These are phyloP conservation scores for Zapus hudsonius DNA, from an alignment of 2,113 vertebrate species.

Conservation along the genomic window DNA sequence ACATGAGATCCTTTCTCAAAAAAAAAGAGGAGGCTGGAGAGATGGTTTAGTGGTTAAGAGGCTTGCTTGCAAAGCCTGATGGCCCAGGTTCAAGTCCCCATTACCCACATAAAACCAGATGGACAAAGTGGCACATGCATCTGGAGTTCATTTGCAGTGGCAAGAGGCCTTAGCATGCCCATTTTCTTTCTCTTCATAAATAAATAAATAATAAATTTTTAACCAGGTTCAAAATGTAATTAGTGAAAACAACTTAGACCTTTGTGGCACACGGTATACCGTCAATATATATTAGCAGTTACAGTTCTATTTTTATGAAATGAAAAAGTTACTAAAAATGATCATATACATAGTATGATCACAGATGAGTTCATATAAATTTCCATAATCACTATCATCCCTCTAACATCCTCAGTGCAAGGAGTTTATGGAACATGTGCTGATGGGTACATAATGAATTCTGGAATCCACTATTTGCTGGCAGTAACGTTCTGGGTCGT, in stretches of 20 bases:
- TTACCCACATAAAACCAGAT: too few relatives aligned
- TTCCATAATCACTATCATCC: neutral
- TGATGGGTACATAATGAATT: neutral
- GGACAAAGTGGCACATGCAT: too few relatives aligned
- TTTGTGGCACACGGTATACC: neutral
- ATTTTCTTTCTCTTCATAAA: too few relatives aligned
- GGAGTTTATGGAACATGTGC: neutral
- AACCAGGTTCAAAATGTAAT: neutral
- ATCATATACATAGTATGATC: neutral
- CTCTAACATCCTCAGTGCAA: neutral
- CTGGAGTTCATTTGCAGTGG: too few relatives aligned
- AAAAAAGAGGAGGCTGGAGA: too few relatives aligned
- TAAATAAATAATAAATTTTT: too few relatives aligned
- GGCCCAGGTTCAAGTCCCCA: too few relatives aligned
- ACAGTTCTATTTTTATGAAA: constrained; percentile 6
- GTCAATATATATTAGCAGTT: neutral
- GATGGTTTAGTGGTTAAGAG: too few relatives aligned
- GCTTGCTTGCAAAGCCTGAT: too few relatives aligned
- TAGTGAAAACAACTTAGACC: neutral
- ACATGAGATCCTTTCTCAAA: too few relatives aligned
- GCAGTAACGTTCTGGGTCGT: neutral
- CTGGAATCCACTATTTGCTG: neutral
- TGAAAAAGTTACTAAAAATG: constrained; percentile 2
- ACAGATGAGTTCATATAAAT: constrained; percentile 22
- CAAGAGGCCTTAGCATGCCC: too few relatives aligned